Base-by-base conservation (phyloP, 2,113 vertebrate species). In the Leucoraja erinaceus region DNA sequence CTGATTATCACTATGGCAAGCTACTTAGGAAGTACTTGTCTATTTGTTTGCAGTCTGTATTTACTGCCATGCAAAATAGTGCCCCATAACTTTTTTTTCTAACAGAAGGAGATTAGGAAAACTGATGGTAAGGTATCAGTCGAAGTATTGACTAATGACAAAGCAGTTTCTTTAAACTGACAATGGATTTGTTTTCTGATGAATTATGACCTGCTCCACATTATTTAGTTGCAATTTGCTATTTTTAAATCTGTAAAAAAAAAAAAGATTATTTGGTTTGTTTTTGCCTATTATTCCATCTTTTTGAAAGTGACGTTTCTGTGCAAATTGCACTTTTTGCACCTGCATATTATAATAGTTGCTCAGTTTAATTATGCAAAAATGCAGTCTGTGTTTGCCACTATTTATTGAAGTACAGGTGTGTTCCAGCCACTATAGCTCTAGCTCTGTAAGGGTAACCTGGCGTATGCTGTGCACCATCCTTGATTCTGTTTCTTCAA, bases 401-500 rank as follows among this genome's bases (percentile, higher is more conserved):
- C 98, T 97, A 91, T 91, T 97, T 98, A 97, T 98, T 97, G 97
- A 98, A 97, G 97, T 98, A 96, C 97, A 97, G 96, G 96, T 97
- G 96, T 97, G 96, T 96, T 97, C 96, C 96, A 97, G 97, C 97
- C 97, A 97, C 96, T 96, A 95, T 98, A 98, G 98, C 96, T 97
- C 96, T 98, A 98, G 98, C 96, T 97, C 95, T 97, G 94, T 97
- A 97, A 97, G 96, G 97, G 96, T 98, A 97, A 97, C 97, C 97
- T 97, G 97, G 97, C 97, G 97, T 97, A 97, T 97, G 97, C 98
- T 97, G 97, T 98, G 96, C 97, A 95, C 97, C 98, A 96, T 97
- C 98, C 97, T 96, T 97, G 97, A 98, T 96, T 97, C 95, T 97
- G 98, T 98, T 97, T 97, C 97, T 98, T 97, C 97, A 97, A 96